Conservation (phyloP, 2,888 invertebrate species). For the Clunio marinus region DNA sequence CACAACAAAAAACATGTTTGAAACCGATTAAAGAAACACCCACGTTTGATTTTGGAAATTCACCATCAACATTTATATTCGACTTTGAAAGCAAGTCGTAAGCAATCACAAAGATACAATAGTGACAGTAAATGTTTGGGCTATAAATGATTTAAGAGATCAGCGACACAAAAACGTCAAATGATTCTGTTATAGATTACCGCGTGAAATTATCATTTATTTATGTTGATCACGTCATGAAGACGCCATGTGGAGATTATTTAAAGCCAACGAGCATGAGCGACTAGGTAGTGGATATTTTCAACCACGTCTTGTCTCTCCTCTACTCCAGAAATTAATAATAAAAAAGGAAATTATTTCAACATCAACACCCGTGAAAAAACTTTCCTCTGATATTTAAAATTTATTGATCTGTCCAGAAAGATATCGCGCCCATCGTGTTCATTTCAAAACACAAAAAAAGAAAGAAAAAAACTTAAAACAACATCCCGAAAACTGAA, state of each 20-base stretch:
- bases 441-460: constrained; percentile 3
- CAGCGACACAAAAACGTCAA: constrained; percentile 4
- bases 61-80: neutral
- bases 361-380: constrained; percentile 9
- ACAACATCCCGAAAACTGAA: neutral
- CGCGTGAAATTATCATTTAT: neutral
- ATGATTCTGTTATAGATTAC: neutral
- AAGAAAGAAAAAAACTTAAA: too few species aligned
- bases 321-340: too few species aligned
- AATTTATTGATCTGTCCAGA: constrained; percentile 20
- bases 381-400: neutral
- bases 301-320: constrained; percentile 4
- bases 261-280: neutral
- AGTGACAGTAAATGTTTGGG: neutral
- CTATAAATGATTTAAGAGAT: neutral
- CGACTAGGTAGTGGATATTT: too few species aligned
- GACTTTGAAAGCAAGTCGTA: neutral
- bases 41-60: neutral
- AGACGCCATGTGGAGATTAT: constrained; percentile 8
- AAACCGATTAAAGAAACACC: too few species aligned
- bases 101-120: neutral
- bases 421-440: constrained; percentile 18
- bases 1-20: too few species aligned
- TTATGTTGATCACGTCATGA: too few species aligned
- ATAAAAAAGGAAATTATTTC: too few species aligned